Conservation (phyloP, 1,140 invertebrate genomes). For the Cherax quadricarinatus region DNA sequence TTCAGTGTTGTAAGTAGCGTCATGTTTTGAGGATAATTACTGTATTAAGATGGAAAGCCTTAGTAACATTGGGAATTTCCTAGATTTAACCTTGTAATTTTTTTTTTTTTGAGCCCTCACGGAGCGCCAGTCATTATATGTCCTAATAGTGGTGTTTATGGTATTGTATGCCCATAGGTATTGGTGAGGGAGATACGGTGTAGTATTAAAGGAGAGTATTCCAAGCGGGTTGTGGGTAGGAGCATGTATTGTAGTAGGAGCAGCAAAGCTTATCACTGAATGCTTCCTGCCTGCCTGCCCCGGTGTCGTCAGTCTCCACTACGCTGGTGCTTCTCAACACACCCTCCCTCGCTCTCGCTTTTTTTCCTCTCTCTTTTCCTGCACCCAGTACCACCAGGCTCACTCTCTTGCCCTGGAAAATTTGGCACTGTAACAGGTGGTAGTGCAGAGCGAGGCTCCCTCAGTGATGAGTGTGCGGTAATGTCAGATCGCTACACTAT, state of each 20-base stretch:
- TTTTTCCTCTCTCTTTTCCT: neutral
- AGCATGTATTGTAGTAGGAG: neutral
- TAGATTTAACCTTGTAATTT: no score
- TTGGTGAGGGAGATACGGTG: neutral
- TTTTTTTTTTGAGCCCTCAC: no score
- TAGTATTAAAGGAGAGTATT: neutral
- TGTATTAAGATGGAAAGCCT: no score
- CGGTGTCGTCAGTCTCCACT: neutral
- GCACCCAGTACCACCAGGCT: neutral
- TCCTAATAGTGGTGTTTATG: neutral
- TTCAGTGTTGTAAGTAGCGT: no score
- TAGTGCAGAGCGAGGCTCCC: neutral
- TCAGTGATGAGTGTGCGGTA: neutral
- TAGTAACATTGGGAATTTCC: no score
- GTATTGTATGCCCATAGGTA: neutral
- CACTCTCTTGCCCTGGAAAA: constrained; percentile 1
- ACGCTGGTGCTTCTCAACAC: neutral
- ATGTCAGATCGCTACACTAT: neutral
- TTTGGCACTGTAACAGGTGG: constrained; percentile 16
- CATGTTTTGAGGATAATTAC: no score
- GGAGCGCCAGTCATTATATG: no score
- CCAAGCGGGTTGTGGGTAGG: neutral
- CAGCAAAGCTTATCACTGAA: neutral
- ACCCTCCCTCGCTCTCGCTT: neutral
- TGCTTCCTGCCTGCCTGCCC: neutral